phyloP scores from a whole-genome alignment of 2,113 vertebrate genomes.

The Xiphorhynchus elegans region DNA sequence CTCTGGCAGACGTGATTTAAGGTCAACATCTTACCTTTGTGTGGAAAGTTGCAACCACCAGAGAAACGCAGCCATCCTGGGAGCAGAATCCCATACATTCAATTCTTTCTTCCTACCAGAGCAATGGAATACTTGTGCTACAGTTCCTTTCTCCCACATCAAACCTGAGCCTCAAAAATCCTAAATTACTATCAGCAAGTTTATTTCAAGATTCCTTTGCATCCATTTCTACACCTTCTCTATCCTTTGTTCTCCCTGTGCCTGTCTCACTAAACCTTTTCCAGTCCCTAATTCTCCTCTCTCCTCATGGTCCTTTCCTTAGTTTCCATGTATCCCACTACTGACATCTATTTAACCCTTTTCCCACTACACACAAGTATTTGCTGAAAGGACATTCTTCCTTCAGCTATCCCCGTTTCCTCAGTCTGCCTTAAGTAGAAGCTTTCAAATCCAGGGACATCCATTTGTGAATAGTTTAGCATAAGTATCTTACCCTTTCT shows the following conservation, averaged over 20 bases:
- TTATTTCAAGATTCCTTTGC: neutral
- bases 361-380: neutral
- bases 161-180: neutral
- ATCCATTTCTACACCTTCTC: neutral
- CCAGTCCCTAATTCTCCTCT: neutral
- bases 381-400: neutral
- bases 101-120: neutral
- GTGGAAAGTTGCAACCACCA: neutral
- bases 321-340: neutral
- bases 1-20: neutral
- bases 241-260: fast-evolving
- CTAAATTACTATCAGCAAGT: neutral
- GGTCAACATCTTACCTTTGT: neutral
- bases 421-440: neutral
- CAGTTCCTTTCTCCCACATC: neutral
- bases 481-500: fast-evolving
- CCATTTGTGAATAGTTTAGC: neutral
- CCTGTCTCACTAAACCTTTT: neutral
- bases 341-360: neutral
- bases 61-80: neutral
- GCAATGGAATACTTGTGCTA: neutral
- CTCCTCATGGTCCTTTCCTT: neutral
- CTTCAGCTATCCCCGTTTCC: neutral
- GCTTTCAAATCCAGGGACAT: neutral
- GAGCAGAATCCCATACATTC: neutral